A percentile compares a stretch with the other conserved stretches of the same genome.
Evolutionary conservation across 2,113 vertebrate genomes (phyloP).

Genomic region (Boleophthalmus pectinirostris): DNA sequence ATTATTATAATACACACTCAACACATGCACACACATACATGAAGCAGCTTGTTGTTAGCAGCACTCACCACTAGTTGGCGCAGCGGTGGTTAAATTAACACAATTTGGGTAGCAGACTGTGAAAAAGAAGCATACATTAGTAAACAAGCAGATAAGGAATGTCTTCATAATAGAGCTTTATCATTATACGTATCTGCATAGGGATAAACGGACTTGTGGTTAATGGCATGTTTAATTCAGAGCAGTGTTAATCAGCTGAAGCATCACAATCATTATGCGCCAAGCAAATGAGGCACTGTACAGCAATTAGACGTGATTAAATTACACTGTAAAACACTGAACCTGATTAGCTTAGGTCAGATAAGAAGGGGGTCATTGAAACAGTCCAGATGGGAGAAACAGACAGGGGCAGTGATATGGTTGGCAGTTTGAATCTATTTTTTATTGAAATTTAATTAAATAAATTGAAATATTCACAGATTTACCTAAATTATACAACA

Average conservation of each 20-base stretch:
- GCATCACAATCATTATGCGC: conserved; percentile 2
- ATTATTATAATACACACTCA: not conserved
- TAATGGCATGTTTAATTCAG: not conserved
- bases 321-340: not conserved
- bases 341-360: not conserved
- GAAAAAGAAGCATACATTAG: conserved; percentile 70
- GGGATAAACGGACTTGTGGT: not conserved
- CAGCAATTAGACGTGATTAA: not conserved
- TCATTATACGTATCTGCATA: not conserved
- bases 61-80: conserved; percentile 80
- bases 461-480: too few species aligned
- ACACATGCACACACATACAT: not conserved
- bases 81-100: conserved; percentile 70
- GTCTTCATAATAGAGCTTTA: not conserved
- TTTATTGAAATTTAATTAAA: not conserved
- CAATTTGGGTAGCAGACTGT: conserved; percentile 79
- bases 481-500: too few species aligned
- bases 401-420: not conserved
- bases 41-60: conserved; percentile 71
- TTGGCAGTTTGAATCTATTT: not conserved
- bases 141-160: not conserved
- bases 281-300: not conserved
- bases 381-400: not conserved
- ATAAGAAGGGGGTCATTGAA: not conserved
- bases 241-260: conserved; percentile 1